A percentile compares a stretch with the other conserved stretches of the same genome.
Conservation (phyloP, 2,888 invertebrate genomes). For the Xylota segnis region DNA sequence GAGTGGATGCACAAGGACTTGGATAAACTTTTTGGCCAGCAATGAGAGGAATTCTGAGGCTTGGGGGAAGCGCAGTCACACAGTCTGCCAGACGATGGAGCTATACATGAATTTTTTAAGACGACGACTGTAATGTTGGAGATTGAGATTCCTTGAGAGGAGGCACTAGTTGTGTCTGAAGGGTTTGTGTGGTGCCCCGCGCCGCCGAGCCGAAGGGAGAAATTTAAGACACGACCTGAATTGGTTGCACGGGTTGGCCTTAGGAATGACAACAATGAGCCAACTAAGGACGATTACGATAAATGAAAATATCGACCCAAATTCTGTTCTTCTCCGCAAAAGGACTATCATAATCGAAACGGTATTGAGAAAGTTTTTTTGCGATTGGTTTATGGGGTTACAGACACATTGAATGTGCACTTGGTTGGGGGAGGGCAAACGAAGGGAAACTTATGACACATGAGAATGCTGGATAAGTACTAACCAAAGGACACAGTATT, state of each 20-base stretch:
- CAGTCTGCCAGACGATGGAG: slow-evolving; percentile 3
- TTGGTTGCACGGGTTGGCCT: slow-evolving; percentile 9
- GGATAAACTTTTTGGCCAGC: slow-evolving; percentile 67
- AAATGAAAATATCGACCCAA: slow-evolving; percentile 54
- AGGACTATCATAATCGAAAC: slow-evolving; percentile 27
- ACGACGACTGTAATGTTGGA: slow-evolving; percentile 38
- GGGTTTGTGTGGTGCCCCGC: slow-evolving; percentile 2
- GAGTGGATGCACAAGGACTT: slow-evolving; percentile 43
- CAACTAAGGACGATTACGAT: slow-evolving; percentile 57
- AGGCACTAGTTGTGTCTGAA: slow-evolving; percentile 57
- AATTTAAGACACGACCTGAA: slow-evolving; percentile 38
- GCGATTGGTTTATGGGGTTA: neutral
- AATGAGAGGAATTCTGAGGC: neutral
- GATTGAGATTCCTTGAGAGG: slow-evolving; percentile 35
- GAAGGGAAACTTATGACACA: no score
- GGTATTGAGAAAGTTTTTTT: slow-evolving; percentile 32
- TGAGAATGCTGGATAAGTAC: no score
- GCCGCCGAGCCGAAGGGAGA: neutral
- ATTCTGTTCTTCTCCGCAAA: slow-evolving; percentile 4
- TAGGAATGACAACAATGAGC: slow-evolving; percentile 48
- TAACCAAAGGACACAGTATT: no score
- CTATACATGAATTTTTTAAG: slow-evolving; percentile 51
- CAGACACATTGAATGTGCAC: no score
- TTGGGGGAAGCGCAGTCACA: neutral
- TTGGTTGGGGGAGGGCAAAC: no score